A percentile compares a stretch with the other conserved stretches of the same genome.
Evolutionary conservation across 2,113 vertebrate genomes (phyloP).

Genomic region (Gracilinanus agilis): DNA sequence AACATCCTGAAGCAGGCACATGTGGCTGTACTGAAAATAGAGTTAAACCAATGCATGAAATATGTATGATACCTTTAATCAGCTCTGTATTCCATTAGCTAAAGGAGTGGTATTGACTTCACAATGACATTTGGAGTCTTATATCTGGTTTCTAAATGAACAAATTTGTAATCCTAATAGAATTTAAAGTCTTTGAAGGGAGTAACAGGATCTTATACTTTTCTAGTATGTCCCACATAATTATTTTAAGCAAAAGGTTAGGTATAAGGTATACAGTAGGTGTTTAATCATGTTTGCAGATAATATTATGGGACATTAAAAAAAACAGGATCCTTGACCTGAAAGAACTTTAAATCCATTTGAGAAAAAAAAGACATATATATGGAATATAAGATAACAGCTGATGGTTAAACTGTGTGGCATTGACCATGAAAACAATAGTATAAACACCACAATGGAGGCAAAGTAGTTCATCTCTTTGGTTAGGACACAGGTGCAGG

Average conservation of each 20-base stretch:
- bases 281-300: neutral
- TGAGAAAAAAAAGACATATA: neutral
- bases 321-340: neutral
- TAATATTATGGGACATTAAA: neutral
- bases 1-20: neutral
- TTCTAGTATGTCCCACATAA: neutral
- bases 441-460: neutral
- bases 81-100: neutral
- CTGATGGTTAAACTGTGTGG: neutral
- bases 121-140: neutral
- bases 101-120: neutral
- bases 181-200: neutral
- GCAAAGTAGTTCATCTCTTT: neutral
- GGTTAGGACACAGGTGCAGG: neutral
- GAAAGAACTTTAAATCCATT: neutral
- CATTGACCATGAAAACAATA: neutral
- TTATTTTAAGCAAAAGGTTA: neutral
- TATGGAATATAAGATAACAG: neutral
- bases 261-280: neutral
- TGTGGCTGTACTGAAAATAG: neutral
- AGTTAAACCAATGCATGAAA: neutral
- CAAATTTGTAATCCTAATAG: neutral
- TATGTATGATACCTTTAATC: conserved; percentile 1
- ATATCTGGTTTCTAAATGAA: neutral
- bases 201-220: neutral